Conservation (phyloP, 2,113 vertebrate species). For the Seriola dumerili region DNA sequence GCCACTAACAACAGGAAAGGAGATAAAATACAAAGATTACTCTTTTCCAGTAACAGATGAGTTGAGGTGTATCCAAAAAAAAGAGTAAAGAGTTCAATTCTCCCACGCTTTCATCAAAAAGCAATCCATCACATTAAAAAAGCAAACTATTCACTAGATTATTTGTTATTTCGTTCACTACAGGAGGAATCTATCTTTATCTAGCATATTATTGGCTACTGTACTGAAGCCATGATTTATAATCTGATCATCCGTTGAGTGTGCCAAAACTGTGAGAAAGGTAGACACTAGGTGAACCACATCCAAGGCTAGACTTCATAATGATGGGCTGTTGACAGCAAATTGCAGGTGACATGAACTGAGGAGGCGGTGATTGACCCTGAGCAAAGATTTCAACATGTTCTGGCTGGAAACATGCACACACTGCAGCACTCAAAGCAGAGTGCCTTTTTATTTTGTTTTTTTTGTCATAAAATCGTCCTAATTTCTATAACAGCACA, state of each 20-base stretch:
- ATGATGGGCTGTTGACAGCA: background rate
- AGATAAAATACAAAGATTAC: background rate
- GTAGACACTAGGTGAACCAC: background rate
- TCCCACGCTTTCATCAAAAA: background rate
- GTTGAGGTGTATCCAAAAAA: too few relatives aligned
- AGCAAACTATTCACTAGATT: background rate
- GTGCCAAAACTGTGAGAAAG: background rate
- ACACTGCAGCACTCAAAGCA: background rate
- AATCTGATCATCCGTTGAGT: background rate
- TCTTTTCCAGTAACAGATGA: too few relatives aligned
- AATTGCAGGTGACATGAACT: slow-evolving; percentile 17
- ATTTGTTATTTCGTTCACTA: background rate
- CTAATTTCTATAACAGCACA: background rate
- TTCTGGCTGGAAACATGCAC: background rate
- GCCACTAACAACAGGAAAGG: background rate
- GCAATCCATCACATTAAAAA: background rate
- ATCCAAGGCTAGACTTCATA: background rate
- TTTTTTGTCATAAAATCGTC: background rate
- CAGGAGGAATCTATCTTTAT: background rate
- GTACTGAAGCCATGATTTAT: background rate
- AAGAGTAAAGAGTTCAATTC: too few relatives aligned
- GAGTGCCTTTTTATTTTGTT: background rate
- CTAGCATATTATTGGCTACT: background rate
- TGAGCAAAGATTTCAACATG: background rate
- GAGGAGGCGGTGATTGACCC: background rate